Percentiles rank a stretch among this genome's conserved stretches.
phyloP scores from a whole-genome alignment of 2,797 vertebrate genomes.

The Siniperca scherzeri region DNA sequence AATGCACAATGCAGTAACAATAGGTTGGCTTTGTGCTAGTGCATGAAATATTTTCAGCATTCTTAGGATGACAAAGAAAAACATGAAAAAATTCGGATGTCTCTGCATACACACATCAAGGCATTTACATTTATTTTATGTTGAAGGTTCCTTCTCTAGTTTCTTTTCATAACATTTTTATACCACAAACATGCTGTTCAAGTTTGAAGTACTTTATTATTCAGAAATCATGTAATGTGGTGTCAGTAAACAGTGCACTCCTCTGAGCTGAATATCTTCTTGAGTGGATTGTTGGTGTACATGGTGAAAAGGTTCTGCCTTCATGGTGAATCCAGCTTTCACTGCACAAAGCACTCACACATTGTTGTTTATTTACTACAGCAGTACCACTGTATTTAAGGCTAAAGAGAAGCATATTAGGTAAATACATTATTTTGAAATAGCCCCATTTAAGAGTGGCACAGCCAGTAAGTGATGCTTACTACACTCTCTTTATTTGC shows the following conservation, averaged over 20 bases:
- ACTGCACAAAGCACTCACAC: neutral
- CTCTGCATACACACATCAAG: neutral
- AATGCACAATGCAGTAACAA: constrained; percentile 28
- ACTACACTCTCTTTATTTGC: neutral
- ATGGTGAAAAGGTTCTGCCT: neutral
- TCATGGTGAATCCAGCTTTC: neutral
- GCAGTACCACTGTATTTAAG: no score
- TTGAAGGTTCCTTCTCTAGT: constrained; percentile 17
- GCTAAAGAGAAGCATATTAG: neutral
- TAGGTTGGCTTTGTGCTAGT: constrained; percentile 17
- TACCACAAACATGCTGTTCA: neutral
- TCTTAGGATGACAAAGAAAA: neutral
- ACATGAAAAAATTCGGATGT: neutral
- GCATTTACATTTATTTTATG: constrained; percentile 8
- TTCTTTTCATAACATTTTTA: constrained; percentile 16
- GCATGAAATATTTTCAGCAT: constrained; percentile 14
- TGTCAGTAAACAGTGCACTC: neutral
- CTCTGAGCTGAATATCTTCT: neutral
- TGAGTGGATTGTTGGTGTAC: neutral
- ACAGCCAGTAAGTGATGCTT: neutral
- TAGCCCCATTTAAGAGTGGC: no score
- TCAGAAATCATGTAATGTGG: neutral
- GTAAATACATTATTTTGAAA: neutral
- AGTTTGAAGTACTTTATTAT: neutral
- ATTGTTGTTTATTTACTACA: neutral